Evolutionary conservation across 1,140 invertebrate species (phyloP).

Genomic region (Drosophila gunungcola): DNA sequence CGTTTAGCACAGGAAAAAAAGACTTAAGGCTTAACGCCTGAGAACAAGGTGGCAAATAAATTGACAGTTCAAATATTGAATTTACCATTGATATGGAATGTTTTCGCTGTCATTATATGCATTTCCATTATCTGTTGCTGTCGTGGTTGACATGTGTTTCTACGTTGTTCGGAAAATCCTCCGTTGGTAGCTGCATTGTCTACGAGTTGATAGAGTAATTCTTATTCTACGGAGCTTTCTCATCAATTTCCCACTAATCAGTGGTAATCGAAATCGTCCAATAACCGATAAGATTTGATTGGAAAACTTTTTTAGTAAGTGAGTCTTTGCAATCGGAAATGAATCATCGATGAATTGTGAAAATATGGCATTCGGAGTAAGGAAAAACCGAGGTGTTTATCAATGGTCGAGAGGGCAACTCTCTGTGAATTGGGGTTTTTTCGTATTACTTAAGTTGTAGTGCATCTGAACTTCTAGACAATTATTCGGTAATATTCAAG

Average conservation of each 20-base stretch:
- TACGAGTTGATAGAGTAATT: not conserved
- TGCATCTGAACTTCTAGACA: too few species aligned
- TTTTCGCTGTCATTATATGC: constrained; percentile 15
- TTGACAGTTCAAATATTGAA: constrained; percentile 34
- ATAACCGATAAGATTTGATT: constrained; percentile 25
- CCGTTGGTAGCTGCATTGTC: not conserved
- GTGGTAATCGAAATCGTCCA: constrained; percentile 8
- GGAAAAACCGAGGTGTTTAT: constrained; percentile 5
- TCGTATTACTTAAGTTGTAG: too few species aligned
- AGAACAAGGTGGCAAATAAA: constrained; percentile 14
- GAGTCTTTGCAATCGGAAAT: constrained; percentile 7
- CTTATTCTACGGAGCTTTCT: not conserved
- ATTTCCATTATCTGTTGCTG: constrained; percentile 22
- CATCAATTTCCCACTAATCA: constrained; percentile 15
- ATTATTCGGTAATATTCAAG: too few species aligned
- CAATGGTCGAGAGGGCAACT: constrained; percentile 3
- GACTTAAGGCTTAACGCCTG: not conserved
- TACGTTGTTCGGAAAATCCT: constrained; percentile 11
- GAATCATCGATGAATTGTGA: constrained; percentile 3
- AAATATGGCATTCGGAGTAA: constrained; percentile 10
- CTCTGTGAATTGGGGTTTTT: not conserved
- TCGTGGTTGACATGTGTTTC: constrained; percentile 12
- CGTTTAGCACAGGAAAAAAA: not conserved
- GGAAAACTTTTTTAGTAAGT: constrained; percentile 1
- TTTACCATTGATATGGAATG: constrained; percentile 12